Conservation (phyloP, 2,888 invertebrate species). For the Megamerina dolium region DNA sequence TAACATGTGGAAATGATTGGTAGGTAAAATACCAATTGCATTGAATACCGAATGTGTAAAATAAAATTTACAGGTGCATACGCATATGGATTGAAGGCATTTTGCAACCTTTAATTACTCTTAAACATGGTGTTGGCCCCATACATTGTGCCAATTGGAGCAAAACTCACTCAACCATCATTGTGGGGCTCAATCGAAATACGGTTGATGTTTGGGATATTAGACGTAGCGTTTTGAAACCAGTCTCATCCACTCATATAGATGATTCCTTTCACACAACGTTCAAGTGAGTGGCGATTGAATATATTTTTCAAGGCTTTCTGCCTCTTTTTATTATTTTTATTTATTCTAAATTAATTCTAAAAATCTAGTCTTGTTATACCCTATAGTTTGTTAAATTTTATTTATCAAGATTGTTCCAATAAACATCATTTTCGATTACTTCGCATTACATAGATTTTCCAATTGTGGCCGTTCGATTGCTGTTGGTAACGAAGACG, state of each 20-base stretch:
- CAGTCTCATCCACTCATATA: slow-evolving; percentile 45
- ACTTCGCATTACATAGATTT: slow-evolving; percentile 50
- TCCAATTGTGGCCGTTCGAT: slow-evolving; percentile 63
- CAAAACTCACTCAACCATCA: slow-evolving; percentile 67
- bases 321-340: not conserved
- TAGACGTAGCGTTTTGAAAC: slow-evolving; percentile 63
- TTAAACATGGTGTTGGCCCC: slow-evolving; percentile 50
- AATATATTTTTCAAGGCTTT: not conserved
- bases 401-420: not conserved
- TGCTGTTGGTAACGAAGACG: slow-evolving; percentile 62
- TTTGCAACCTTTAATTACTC: slow-evolving; percentile 57
- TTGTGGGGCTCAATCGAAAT: slow-evolving; percentile 62
- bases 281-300: slow-evolving; percentile 28
- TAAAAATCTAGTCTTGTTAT: not conserved
- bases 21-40: slow-evolving; percentile 16
- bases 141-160: slow-evolving; percentile 63
- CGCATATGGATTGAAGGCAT: slow-evolving; percentile 71
- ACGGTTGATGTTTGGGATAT: slow-evolving; percentile 74
- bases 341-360: not conserved
- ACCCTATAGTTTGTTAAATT: not conserved
- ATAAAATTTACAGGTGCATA: slow-evolving; percentile 49
- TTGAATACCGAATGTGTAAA: not conserved
- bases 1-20: slow-evolving; percentile 76
- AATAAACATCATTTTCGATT: not conserved
- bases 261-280: slow-evolving; percentile 32